Base-by-base conservation (phyloP, 2,113 vertebrate species). In the Rhipidura dahli region DNA sequence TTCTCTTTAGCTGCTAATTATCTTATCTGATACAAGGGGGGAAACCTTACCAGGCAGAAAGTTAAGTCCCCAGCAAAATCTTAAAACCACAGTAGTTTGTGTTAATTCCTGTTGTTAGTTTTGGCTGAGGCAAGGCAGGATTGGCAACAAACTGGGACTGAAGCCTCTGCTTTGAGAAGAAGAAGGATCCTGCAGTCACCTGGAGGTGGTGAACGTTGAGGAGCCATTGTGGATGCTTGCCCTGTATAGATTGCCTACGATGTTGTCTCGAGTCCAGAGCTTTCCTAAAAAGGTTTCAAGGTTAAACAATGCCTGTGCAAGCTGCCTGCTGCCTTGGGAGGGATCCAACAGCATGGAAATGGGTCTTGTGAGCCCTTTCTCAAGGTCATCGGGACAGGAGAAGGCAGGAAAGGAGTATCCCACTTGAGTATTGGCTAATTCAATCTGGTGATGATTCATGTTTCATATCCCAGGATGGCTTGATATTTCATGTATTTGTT, bases 341-440 rank as follows among this genome's bases (percentile, higher is more conserved):
- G 11, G 69, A 87, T 95, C 93, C 94, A 94, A 3, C 0, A 7
- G 50, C 37, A 23, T 45, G 54, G 64, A 76, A 90, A 69, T 57
- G 13, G 60, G 68, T 83, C 83, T 22, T 50, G 54, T 63, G 68
- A 83, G 65, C 45, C 49, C 10, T 76, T 79, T 60, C 61, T 83
- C 86, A 93, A 96, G 93, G 92, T 96, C 94, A 78, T 8, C 0
- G 2, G 51, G 71, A 63, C 45, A 73, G 68, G 68, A 82, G 47
- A 75, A 59, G 21, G 73, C 93, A 93, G 93, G 94, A 97, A 96
- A 97, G 91, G 95, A 97, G 87, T 94, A 57, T 94, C 91, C 94
- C 57, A 2, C 53, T 76, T 2, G 1, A 79, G 28, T 37, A 57
- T 26, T 1, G 5, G 57, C 75, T 89, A 60, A 87, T 89, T 91